phyloP scores from a whole-genome alignment of 1,140 invertebrate species.

The Drosophila sturtevanti region DNA sequence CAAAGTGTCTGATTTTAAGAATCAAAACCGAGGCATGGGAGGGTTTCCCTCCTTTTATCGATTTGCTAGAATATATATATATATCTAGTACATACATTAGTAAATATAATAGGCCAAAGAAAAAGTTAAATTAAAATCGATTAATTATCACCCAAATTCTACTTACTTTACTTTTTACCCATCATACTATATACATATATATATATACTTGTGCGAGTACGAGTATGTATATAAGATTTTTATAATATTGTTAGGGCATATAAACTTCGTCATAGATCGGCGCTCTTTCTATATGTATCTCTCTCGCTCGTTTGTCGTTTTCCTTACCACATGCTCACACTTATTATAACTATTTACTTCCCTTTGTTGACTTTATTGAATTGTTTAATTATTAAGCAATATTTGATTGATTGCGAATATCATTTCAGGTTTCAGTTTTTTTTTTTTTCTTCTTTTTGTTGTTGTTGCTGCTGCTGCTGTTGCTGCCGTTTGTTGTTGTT shows the following conservation, averaged over 20 bases:
- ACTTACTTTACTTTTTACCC: too few species aligned
- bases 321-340: constrained; percentile 42
- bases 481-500: constrained; percentile 33
- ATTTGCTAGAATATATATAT: too few species aligned
- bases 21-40: too few species aligned
- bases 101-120: too few species aligned
- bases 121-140: too few species aligned
- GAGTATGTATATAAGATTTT: too few species aligned
- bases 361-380: constrained; percentile 77
- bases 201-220: too few species aligned
- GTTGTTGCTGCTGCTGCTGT: constrained; percentile 28
- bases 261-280: background rate
- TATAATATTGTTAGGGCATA: background rate
- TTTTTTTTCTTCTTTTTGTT: constrained; percentile 74
- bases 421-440: constrained; percentile 51
- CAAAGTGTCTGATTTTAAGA: too few species aligned
- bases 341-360: constrained; percentile 60
- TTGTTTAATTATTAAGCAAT: constrained; percentile 82
- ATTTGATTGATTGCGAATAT: constrained; percentile 82
- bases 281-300: background rate
- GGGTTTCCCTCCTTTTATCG: too few species aligned
- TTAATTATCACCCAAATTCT: too few species aligned
- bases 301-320: constrained; percentile 36
- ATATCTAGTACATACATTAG: too few species aligned
- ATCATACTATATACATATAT: too few species aligned